Conservation (phyloP, 2,888 invertebrate genomes). For the Carpatolechia fugitivella region DNA sequence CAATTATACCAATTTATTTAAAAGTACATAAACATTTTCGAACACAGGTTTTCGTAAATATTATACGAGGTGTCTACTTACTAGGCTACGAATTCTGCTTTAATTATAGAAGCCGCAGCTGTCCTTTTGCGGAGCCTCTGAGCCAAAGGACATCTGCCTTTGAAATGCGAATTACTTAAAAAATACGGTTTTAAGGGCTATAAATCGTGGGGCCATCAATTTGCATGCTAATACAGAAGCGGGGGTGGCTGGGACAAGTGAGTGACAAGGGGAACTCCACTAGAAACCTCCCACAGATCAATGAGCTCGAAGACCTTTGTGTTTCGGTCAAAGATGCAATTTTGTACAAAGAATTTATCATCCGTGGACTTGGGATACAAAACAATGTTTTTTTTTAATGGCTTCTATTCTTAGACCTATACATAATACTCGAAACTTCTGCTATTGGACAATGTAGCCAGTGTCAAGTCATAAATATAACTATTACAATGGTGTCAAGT, state of each 20-base stretch:
- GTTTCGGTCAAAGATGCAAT: background rate
- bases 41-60: too few relatives aligned
- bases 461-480: too few relatives aligned
- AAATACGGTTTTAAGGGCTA: constrained; percentile 34
- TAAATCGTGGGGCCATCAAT: constrained; percentile 61
- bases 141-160: background rate
- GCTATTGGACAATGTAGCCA: too few relatives aligned
- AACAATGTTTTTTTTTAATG: too few relatives aligned
- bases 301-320: background rate
- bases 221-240: constrained; percentile 61
- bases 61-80: too few relatives aligned
- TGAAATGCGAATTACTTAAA: constrained; percentile 28
- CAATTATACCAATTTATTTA: too few relatives aligned
- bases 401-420: too few relatives aligned
- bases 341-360: too few relatives aligned
- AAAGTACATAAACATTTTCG: too few relatives aligned
- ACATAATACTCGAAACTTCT: too few relatives aligned
- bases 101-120: constrained; percentile 9
- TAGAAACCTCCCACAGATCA: constrained; percentile 10
- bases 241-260: constrained; percentile 55
- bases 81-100: background rate
- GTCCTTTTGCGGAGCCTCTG: background rate
- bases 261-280: constrained; percentile 60
- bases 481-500: too few relatives aligned
- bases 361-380: too few relatives aligned